These are phyloP conservation scores for silkworm (Bombyx mori) DNA, from an alignment of 1,140 invertebrate species.

Conservation along the genomic window DNA sequence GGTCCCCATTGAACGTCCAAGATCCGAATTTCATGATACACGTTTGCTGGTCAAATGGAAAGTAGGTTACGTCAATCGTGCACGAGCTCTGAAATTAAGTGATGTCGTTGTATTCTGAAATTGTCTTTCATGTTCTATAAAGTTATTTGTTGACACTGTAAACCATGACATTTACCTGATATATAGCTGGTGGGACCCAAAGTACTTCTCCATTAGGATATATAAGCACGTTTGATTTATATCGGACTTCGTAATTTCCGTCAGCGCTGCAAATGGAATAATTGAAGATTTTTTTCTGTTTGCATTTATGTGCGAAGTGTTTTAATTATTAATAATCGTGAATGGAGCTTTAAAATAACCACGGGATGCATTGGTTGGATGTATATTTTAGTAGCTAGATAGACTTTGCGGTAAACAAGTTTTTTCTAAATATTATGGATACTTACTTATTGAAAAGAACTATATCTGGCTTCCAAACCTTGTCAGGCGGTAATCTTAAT, in stretches of 20 bases:
- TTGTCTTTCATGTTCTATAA: background rate
- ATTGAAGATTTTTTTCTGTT: too few species aligned
- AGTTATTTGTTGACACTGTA: background rate
- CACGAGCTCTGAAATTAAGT: conserved; percentile 89
- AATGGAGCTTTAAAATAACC: background rate
- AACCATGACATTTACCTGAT: conserved; percentile 74
- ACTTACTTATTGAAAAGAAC: conserved; percentile 99
- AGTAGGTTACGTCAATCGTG: conserved; percentile 98
- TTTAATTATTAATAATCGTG: background rate
- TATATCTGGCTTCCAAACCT: conserved; percentile 99
- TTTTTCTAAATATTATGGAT: background rate
- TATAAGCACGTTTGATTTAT: conserved; percentile 97
- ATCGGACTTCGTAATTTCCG: conserved; percentile 96
- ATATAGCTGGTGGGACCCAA: conserved; percentile 99
- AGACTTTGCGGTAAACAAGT: background rate
- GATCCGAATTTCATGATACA: conserved; percentile 99
- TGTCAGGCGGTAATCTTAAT: conserved; percentile 95
- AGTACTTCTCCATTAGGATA: conserved; percentile 93
- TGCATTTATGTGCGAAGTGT: too few species aligned
- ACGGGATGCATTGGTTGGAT: background rate
- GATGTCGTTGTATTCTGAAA: background rate
- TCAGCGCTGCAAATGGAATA: conserved; percentile 83
- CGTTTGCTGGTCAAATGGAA: conserved; percentile 99
- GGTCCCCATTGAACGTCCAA: conserved; percentile 99
- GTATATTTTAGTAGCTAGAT: background rate